phyloP scores from a whole-genome alignment of 2,888 invertebrate species.

The Saturnia japonica region DNA sequence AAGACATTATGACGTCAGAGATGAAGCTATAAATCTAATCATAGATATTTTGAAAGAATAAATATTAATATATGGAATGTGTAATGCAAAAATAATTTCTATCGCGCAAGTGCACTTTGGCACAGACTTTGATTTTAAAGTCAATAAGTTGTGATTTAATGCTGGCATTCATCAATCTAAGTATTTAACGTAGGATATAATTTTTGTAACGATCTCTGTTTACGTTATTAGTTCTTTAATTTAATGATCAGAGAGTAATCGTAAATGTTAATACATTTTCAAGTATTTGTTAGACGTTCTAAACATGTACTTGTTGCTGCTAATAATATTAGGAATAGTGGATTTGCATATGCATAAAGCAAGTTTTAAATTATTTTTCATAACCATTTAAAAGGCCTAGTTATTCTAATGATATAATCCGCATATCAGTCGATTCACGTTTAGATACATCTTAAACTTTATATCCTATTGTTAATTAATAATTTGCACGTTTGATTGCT shows the following conservation, averaged over 20 bases:
- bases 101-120: constrained; percentile 34
- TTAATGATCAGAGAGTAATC: constrained; percentile 39
- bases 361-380: background rate
- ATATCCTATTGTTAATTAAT: background rate
- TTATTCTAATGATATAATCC: background rate
- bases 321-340: constrained; percentile 5
- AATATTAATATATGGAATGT: constrained; percentile 18
- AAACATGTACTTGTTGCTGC: constrained; percentile 6
- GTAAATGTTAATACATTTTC: constrained; percentile 38
- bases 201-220: constrained; percentile 38
- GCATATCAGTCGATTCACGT: background rate
- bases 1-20: constrained; percentile 21
- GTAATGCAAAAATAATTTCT: constrained; percentile 14
- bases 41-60: constrained; percentile 18
- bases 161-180: constrained; percentile 34
- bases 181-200: constrained; percentile 24
- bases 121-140: constrained; percentile 39
- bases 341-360: background rate
- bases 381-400: background rate
- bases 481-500: constrained; percentile 27
- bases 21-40: constrained; percentile 17
- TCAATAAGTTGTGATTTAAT: constrained; percentile 45
- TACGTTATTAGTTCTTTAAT: constrained; percentile 41
- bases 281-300: constrained; percentile 21
- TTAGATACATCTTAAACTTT: background rate